Evolutionary conservation across 2,888 invertebrate genomes (phyloP).

Genomic region (Erebia epiphron): DNA sequence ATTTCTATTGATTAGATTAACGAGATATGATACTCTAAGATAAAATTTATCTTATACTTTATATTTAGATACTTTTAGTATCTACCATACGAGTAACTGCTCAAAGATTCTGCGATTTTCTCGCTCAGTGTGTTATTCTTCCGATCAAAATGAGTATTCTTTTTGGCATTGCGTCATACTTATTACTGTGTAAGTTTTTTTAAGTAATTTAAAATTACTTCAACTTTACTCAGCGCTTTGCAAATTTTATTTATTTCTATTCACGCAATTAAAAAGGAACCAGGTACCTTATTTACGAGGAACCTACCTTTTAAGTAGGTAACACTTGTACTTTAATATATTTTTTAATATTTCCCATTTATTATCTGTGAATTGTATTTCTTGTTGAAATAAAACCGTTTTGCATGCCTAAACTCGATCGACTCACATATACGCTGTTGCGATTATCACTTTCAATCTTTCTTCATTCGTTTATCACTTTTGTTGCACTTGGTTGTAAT

Average conservation of each 20-base stretch:
- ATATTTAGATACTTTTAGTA: neutral
- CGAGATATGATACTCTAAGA: slow-evolving; percentile 18
- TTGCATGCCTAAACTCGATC: too few relatives aligned
- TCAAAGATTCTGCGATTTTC: slow-evolving; percentile 23
- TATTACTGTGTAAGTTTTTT: slow-evolving; percentile 31
- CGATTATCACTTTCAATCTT: too few relatives aligned
- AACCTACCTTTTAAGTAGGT: too few relatives aligned
- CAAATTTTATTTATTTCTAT: neutral
- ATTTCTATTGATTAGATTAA: neutral
- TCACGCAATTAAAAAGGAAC: too few relatives aligned
- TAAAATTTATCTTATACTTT: slow-evolving; percentile 25
- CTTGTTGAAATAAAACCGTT: too few relatives aligned
- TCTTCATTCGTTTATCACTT: too few relatives aligned
- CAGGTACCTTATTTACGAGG: too few relatives aligned
- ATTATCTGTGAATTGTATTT: too few relatives aligned
- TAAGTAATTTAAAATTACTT: slow-evolving; percentile 9
- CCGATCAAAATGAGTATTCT: slow-evolving; percentile 28
- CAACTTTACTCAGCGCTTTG: neutral
- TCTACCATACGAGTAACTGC: neutral
- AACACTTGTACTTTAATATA: too few relatives aligned
- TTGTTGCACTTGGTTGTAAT: too few relatives aligned
- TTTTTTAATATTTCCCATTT: too few relatives aligned
- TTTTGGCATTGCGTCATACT: slow-evolving; percentile 29
- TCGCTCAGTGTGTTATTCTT: slow-evolving; percentile 21
- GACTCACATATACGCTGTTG: too few relatives aligned